Percentiles rank a stretch among this genome's conserved stretches.
Evolutionary conservation across 2,797 vertebrate genomes (phyloP).

Genomic region (Gymnoscopelus braueri): DNA sequence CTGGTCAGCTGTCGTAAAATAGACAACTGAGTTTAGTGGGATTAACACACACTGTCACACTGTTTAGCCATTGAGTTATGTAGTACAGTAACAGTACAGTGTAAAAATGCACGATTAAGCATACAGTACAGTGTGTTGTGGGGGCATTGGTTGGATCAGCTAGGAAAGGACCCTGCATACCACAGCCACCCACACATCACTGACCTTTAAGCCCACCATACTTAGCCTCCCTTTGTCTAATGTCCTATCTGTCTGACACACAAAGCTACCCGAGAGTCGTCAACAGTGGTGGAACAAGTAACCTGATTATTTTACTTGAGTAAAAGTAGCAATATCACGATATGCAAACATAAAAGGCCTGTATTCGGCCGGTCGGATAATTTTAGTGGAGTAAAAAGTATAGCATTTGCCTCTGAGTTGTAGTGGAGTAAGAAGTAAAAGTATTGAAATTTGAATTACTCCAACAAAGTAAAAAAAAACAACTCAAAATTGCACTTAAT

Average conservation of each 20-base stretch:
- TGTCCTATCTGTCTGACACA: slow-evolving; percentile 21
- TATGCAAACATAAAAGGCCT: too few species aligned
- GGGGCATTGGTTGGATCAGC: slow-evolving; percentile 38
- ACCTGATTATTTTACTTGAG: not conserved
- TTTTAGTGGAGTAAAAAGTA: too few species aligned
- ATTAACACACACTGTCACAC: slow-evolving; percentile 17
- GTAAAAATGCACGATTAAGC: slow-evolving; percentile 11
- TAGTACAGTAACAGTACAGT: not conserved
- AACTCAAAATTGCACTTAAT: too few species aligned
- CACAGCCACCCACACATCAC: slow-evolving; percentile 39
- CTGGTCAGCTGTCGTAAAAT: slow-evolving; percentile 53
- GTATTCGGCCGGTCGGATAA: too few species aligned
- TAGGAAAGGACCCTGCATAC: slow-evolving; percentile 30
- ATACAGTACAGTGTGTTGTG: slow-evolving; percentile 23
- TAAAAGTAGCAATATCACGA: not conserved
- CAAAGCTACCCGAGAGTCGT: slow-evolving; percentile 49
- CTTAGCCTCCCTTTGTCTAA: slow-evolving; percentile 70
- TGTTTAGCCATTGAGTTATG: not conserved
- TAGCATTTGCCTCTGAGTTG: too few species aligned
- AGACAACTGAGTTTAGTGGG: slow-evolving; percentile 51
- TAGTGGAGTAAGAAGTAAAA: too few species aligned
- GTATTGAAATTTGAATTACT: too few species aligned
- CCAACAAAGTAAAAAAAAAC: too few species aligned
- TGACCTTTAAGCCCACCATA: slow-evolving; percentile 57
- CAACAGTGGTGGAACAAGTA: too few species aligned